These are phyloP conservation scores for Carollia perspicillata DNA, from an alignment of 2,113 vertebrate species.

Conservation along the genomic window DNA sequence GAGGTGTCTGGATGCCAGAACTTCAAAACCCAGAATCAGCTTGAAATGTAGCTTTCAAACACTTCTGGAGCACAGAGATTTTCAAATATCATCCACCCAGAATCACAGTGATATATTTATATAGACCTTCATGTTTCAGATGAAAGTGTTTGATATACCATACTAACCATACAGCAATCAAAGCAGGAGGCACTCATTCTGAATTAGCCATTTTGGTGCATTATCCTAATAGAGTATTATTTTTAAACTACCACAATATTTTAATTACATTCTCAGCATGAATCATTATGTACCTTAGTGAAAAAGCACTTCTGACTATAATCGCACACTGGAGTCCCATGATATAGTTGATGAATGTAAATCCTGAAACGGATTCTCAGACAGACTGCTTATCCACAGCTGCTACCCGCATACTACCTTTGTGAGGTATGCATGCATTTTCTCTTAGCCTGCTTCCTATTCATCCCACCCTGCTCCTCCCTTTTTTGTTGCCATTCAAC, in stretches of 20 bases:
- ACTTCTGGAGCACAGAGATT: neutral
- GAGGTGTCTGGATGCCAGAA: accelerated
- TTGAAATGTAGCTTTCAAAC: neutral
- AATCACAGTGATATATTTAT: neutral
- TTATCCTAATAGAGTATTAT: slow-evolving; percentile 66
- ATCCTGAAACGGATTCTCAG: neutral
- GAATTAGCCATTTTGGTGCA: slow-evolving; percentile 55
- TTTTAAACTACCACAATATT: slow-evolving; percentile 69
- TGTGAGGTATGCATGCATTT: accelerated
- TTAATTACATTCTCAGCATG: slow-evolving; percentile 70
- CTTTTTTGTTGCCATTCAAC: neutral
- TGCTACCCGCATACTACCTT: neutral
- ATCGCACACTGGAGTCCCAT: slow-evolving; percentile 30
- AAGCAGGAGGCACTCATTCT: slow-evolving; percentile 21
- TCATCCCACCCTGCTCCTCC: neutral
- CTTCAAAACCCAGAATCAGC: slow-evolving; percentile 25
- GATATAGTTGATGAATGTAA: neutral
- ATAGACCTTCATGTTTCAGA: neutral
- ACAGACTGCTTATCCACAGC: neutral
- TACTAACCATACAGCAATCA: neutral
- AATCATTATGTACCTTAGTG: slow-evolving; percentile 59
- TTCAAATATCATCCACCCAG: neutral
- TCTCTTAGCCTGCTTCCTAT: neutral
- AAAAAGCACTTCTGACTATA: slow-evolving; percentile 55
- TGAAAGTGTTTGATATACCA: neutral